Base-by-base conservation (phyloP, 2,113 vertebrate species). In the Neodon shergylaensis region DNA sequence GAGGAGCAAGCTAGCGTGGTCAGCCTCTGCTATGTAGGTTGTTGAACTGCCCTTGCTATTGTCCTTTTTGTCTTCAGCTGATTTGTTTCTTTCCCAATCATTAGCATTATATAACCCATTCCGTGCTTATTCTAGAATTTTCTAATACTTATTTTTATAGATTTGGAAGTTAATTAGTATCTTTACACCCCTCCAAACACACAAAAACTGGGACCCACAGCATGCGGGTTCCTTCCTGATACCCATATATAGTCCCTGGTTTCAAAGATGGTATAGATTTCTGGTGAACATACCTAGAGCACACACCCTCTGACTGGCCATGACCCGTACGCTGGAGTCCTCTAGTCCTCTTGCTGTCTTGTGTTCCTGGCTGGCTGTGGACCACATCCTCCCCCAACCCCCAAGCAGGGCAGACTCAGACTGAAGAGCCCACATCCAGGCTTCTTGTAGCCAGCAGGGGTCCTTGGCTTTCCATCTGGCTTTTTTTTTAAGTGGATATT, bases 401-500 rank as follows among this genome's bases (percentile, higher is more conserved):
- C 91, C 85, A 81, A 70, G 10, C 24, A 0, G 0, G 61, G 61
- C 42, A 0, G 0, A 3, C 68, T 79, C 10, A n/a, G 7, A 24
- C 73, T 79, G 92, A 92, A 31, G 54, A 36, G 66, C 33, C 70
- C 7, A 81, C 63, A 73, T 42, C 76, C 78, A n/a, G 73, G 17
- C 61, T 90, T 36, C 89, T 91, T 66, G 54, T 13, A 92, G 47
- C 22, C n/a, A 82, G 77, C 70, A 84, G 72, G 58, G 5, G 6
- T 44, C 47, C 33, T 31, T 61, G 76, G 9, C 96, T 96, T 97
- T 96, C 79, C 88, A 85, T 94, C 76, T 87, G 63, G 58, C 33
- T 65, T 96, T 92, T 81, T 83, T 89, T 65, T 94, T 91, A 86
- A 95, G 95, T 89, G 96, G 42, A 81, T 88, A 82, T 97, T 78